phyloP scores from a whole-genome alignment of 2,113 vertebrate species.

The Heterocephalus glaber region DNA sequence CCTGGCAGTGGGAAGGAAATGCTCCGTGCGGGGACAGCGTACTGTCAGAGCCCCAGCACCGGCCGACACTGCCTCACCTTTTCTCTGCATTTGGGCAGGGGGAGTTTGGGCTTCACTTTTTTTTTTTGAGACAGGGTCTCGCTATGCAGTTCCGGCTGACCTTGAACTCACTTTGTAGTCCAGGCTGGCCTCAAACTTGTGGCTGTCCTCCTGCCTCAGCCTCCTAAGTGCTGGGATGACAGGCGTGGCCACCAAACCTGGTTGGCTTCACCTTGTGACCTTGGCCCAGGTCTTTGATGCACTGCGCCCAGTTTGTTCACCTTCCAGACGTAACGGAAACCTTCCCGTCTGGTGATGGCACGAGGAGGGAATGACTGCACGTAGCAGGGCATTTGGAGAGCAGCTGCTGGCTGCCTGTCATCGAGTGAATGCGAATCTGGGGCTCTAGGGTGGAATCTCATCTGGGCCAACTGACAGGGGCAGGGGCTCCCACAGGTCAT shows the following conservation, averaged over 20 bases:
- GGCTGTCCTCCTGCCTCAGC: too few relatives aligned
- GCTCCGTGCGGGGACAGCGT: neutral
- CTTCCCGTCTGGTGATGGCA: neutral
- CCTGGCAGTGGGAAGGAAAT: neutral
- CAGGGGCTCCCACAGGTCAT: neutral
- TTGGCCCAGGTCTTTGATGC: neutral
- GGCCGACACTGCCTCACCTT: neutral
- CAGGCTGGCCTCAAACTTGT: too few relatives aligned
- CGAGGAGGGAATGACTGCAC: neutral
- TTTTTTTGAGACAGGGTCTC: too few relatives aligned
- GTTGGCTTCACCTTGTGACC: neutral
- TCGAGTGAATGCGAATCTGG: neutral
- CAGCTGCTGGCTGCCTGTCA: neutral
- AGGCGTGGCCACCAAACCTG: too few relatives aligned
- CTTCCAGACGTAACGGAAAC: neutral
- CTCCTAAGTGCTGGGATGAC: too few relatives aligned
- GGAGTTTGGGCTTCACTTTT: too few relatives aligned
- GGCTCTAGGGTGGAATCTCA: fast-evolving
- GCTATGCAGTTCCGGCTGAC: too few relatives aligned
- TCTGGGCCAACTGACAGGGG: neutral
- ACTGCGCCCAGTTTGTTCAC: neutral
- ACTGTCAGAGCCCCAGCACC: neutral
- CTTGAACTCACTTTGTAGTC: too few relatives aligned
- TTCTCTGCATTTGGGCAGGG: neutral
- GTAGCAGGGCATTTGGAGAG: neutral